phyloP scores from a whole-genome alignment of 2,888 invertebrate genomes.

The Glyphotaelius pellucidus region DNA sequence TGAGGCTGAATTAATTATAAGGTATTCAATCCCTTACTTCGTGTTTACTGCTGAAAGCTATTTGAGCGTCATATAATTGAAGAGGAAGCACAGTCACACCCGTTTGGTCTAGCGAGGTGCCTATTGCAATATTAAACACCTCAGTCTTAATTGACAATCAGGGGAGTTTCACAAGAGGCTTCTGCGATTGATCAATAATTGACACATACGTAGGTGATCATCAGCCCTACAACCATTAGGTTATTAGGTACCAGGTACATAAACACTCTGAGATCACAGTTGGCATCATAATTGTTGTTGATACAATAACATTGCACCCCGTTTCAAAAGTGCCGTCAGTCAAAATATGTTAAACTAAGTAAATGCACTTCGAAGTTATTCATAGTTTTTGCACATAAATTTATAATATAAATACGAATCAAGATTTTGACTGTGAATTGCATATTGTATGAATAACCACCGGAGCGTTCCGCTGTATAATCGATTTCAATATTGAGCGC shows the following conservation, averaged over 20 bases:
- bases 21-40: not conserved
- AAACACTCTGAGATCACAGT: not conserved
- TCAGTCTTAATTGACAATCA: not conserved
- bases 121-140: not conserved
- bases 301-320: not conserved
- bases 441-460: no score
- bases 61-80: not conserved
- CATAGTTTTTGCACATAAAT: no score
- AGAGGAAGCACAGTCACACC: not conserved
- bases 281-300: not conserved
- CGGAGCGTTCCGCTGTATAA: no score
- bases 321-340: not conserved
- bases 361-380: not conserved
- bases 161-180: not conserved
- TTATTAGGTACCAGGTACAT: not conserved
- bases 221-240: not conserved
- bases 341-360: not conserved
- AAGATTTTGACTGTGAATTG: no score
- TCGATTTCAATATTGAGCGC: no score
- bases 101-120: not conserved
- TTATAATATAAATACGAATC: no score
- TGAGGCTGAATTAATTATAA: not conserved
- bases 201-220: not conserved
- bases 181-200: not conserved
- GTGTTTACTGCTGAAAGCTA: not conserved